phyloP scores from a whole-genome alignment of 2,888 invertebrate genomes.

The Patella depressa region DNA sequence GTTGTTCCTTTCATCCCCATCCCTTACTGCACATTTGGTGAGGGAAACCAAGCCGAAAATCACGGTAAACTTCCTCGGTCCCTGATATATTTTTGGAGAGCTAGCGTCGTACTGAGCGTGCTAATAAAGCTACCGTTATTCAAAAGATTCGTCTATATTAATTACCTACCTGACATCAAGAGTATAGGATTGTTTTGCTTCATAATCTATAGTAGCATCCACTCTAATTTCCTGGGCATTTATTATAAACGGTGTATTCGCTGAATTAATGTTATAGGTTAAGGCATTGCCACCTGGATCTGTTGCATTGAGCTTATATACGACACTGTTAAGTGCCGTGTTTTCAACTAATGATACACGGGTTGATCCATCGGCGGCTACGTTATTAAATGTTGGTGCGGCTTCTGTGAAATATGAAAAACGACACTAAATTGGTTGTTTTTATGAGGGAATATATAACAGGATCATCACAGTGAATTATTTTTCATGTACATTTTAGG shows the following conservation, averaged over 20 bases:
- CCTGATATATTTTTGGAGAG: too few relatives aligned
- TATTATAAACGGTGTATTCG: not conserved
- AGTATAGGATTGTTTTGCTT: not conserved
- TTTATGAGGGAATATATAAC: too few relatives aligned
- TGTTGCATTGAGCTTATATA: constrained; percentile 1
- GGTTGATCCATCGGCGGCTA: not conserved
- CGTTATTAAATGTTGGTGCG: constrained; percentile 12
- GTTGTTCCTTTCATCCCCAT: too few relatives aligned
- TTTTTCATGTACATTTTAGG: too few relatives aligned
- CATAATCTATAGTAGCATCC: constrained; percentile 8
- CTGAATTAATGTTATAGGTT: not conserved
- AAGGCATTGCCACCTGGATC: constrained; percentile 3
- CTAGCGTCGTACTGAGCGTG: too few relatives aligned
- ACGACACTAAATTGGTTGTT: too few relatives aligned
- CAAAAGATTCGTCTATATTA: too few relatives aligned
- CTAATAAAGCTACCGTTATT: too few relatives aligned
- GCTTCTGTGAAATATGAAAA: not conserved
- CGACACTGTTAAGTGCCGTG: not conserved
- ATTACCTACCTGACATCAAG: constrained; percentile 1
- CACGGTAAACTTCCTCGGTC: too few relatives aligned
- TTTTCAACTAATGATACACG: constrained; percentile 1
- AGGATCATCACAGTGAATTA: too few relatives aligned
- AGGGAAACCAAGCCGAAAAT: too few relatives aligned
- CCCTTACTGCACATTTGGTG: too few relatives aligned
- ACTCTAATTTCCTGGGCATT: constrained; percentile 7